Evolutionary conservation across 2,113 vertebrate genomes (phyloP).

Genomic region (Camelus bactrianus): DNA sequence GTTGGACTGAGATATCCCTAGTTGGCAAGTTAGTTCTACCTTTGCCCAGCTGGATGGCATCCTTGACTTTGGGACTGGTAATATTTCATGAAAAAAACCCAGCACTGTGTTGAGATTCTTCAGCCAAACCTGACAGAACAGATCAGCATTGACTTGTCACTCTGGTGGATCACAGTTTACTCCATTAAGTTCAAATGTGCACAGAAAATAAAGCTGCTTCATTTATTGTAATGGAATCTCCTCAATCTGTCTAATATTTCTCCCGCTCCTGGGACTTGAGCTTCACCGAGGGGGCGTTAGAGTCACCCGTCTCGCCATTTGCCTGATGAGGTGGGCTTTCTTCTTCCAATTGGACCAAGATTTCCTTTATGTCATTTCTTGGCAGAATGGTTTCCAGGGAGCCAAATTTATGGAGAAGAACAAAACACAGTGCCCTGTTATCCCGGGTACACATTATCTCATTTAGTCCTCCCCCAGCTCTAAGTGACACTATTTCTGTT

Average conservation of each 20-base stretch:
- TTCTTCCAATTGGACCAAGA: background rate
- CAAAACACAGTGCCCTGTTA: background rate
- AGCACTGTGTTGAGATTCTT: background rate
- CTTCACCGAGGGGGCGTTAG: background rate
- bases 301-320: background rate
- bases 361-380: slow-evolving; percentile 28
- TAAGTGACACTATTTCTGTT: background rate
- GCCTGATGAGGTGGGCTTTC: background rate
- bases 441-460: background rate
- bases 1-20: background rate
- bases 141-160: background rate
- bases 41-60: background rate
- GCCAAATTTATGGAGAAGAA: background rate
- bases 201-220: slow-evolving; percentile 28
- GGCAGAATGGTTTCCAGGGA: background rate
- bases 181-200: slow-evolving; percentile 47
- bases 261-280: background rate
- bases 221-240: background rate
- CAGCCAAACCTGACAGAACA: background rate
- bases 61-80: background rate
- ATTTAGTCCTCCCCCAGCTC: background rate
- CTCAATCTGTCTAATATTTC: background rate
- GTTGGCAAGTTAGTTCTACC: background rate
- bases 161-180: slow-evolving; percentile 37
- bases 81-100: background rate